A percentile compares a stretch with the other conserved stretches of the same genome.
Conservation (phyloP, 2,888 invertebrate species). For the Galerucella pusilla region DNA sequence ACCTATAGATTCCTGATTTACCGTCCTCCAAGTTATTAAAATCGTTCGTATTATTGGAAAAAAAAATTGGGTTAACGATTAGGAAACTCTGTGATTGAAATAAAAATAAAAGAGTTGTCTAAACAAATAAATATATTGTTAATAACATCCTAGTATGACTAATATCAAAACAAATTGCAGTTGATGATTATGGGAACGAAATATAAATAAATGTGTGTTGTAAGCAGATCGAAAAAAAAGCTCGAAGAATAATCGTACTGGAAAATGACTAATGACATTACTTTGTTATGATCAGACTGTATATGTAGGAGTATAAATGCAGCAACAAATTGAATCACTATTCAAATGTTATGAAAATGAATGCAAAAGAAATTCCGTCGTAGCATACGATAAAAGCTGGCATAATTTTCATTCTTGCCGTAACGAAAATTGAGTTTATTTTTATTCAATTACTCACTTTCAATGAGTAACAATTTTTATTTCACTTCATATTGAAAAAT, state of each 20-base stretch:
- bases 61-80: too few species aligned
- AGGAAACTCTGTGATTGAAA: too few species aligned
- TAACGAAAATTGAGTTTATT: not conserved
- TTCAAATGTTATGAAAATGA: slow-evolving; percentile 2
- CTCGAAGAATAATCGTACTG: not conserved
- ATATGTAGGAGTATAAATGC: not conserved
- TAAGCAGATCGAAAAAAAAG: not conserved
- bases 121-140: not conserved
- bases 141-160: not conserved
- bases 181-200: not conserved
- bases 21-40: too few species aligned
- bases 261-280: not conserved
- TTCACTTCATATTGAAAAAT: too few species aligned
- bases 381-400: not conserved
- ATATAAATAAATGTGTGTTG: not conserved
- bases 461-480: too few species aligned
- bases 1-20: too few species aligned
- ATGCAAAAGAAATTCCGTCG: not conserved
- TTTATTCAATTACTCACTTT: too few species aligned
- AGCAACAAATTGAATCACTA: slow-evolving; percentile 1
- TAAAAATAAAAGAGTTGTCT: not conserved
- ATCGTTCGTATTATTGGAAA: too few species aligned
- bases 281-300: slow-evolving; percentile 2
- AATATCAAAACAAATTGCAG: not conserved
- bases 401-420: not conserved